Conservation (phyloP, 92 coral and sea anemone genomes). For the Umimayanthus chanpuru region DNA sequence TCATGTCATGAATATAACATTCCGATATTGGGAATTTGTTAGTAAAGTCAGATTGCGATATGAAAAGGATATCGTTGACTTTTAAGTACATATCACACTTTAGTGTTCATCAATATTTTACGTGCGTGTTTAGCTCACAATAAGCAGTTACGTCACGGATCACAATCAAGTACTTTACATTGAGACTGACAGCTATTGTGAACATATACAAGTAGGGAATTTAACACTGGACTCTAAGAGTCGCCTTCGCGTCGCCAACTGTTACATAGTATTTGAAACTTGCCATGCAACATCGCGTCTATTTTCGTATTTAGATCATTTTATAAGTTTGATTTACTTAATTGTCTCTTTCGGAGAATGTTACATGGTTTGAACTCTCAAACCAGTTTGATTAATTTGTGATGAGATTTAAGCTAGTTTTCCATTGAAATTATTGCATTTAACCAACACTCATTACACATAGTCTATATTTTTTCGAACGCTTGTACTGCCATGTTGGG, state of each 20-base stretch:
- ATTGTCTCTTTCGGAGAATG: slow-evolving; percentile 10
- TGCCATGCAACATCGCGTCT: slow-evolving; percentile 38
- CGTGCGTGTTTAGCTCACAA: neutral
- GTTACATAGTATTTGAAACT: neutral
- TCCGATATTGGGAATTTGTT: slow-evolving; percentile 21
- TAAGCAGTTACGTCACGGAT: neutral
- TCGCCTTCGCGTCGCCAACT: slow-evolving; percentile 9
- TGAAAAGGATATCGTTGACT: neutral
- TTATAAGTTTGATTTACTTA: neutral
- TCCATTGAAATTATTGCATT: neutral
- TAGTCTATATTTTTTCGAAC: neutral
- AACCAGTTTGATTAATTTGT: slow-evolving; percentile 5
- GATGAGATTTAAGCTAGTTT: neutral
- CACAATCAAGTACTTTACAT: slow-evolving; percentile 1
- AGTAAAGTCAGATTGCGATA: neutral
- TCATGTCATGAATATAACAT: neutral
- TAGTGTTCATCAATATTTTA: neutral
- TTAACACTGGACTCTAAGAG: neutral
- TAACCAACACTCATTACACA: neutral
- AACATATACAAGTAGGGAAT: neutral
- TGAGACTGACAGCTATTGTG: neutral
- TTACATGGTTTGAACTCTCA: slow-evolving; percentile 20
- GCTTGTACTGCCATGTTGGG: slow-evolving; percentile 28
- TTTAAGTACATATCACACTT: neutral
- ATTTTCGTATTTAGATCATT: slow-evolving; percentile 7